Evolutionary conservation across 2,888 invertebrate species (phyloP), one percentile per base, ranked within the genome.

Genomic region (Apoda limacodes): DNA sequence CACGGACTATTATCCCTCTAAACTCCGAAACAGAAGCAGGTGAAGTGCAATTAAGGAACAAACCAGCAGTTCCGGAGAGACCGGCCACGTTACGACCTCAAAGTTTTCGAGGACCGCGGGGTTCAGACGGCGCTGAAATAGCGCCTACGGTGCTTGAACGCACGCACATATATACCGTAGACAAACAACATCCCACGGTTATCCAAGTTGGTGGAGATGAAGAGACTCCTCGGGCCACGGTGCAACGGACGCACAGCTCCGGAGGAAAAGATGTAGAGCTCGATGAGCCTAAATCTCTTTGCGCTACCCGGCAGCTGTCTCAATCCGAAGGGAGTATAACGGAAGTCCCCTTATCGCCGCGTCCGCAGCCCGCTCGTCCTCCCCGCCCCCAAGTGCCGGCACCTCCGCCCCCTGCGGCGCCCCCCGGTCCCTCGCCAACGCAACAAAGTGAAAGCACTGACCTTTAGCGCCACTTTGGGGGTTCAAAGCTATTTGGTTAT

Each of bases 61-160:
- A 93, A 65, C 93, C 93, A 4, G 89, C 88, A 28, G 85, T 93
- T 43, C 93, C 93, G 28, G 91, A 92, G 61, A 83, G 93, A 32
- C 92, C 92, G 27, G 86, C 88, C 22, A 85, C 87, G 25, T 71
- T 90, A 35, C 81, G 85, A 11, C 83, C 84, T 44, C 85, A 84
- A 32, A 81, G 74, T 57, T 83, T 80, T 57, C 67, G 82, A 37
- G 75, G 61, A 32, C 59, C 68, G 29, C 64, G 76, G 29, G 46
- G 46, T n/a, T 42, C 55, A 32, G 80, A 82, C 14, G 72, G 82
- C 9, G 40, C 50, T 32, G 35, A 28, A 4, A 60, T 55, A 13
- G 35, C 43, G n/a, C 42, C 55, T 32, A 80, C 82, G 13, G 72
- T 82, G 9, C 81, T 83, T 23, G 88, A 89, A 58, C 83, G 86